These are phyloP conservation scores for Leguminivora glycinivorella DNA, from an alignment of 1,140 invertebrate genomes.

Conservation along the genomic window DNA sequence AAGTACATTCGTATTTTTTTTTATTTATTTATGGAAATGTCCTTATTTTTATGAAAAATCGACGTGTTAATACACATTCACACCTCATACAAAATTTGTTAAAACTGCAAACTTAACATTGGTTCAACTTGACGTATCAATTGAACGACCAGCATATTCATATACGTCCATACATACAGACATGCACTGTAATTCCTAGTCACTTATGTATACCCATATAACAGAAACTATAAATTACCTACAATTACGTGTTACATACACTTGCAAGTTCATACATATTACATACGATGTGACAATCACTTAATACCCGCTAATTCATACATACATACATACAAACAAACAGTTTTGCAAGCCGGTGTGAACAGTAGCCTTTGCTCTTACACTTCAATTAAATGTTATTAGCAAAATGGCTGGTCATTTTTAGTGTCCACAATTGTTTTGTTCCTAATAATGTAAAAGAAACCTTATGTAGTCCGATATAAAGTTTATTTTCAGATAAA, in stretches of 20 bases:
- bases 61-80: too few relatives aligned
- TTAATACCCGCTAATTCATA: conserved; percentile 13
- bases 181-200: neutral
- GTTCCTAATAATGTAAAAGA: neutral
- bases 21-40: too few relatives aligned
- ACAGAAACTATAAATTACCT: neutral
- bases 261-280: too few relatives aligned
- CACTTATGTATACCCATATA: neutral
- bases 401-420: neutral
- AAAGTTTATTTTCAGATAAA: neutral
- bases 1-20: too few relatives aligned
- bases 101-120: too few relatives aligned
- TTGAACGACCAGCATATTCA: too few relatives aligned
- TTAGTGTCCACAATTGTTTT: neutral
- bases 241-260: neutral
- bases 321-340: neutral
- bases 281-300: conserved; percentile 12
- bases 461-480: neutral
- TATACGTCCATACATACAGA: neutral
- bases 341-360: conserved; percentile 12
- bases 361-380: neutral
- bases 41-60: too few relatives aligned
- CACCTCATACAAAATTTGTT: too few relatives aligned
- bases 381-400: conserved; percentile 21
- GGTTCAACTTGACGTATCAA: too few relatives aligned